Evolutionary conservation across 2,888 invertebrate genomes (phyloP), one percentile per base, ranked within the genome.

Genomic region (Apamea crenata): DNA sequence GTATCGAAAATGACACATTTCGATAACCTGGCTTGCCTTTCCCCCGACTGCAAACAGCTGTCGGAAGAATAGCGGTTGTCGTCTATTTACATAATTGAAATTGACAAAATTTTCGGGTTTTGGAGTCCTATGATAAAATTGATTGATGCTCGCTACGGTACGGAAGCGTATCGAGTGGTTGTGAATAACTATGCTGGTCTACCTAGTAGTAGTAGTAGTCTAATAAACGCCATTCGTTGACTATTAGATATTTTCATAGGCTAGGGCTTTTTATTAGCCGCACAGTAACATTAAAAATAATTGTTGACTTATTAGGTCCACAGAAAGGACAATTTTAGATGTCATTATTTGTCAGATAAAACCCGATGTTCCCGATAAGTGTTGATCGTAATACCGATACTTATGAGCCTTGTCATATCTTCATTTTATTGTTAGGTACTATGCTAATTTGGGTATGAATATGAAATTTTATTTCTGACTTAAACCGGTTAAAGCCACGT

Each of bases 341-440:
- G 40, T 32, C 77, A 83, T 53, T n/a, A n/a, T n/a, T n/a, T 77
- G 59, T 53, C 77, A 77, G 80, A 77, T 80, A 83, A 53, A n/a
- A 32, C 7, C 32, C 32, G 53, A 78, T 47, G 18, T 68, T 47
- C 36, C 21, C 21, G 56, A 68, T 78, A 79, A 65, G 53, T 78
- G 79, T 50, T 79, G 44, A 36, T 47, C 29, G 12, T 78, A 40
- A 40, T 36, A 25, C 8, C 29, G 4, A 53, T 68, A 69, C n/a
- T 81, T 68, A 25, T 78, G 53, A 25, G 44, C 18, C 44, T 44
- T 68, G 53, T 83, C n/a, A 78, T 53, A 78, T 56, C 44, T 36
- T 84, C 80, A 63, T 36, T 59, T 44, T 63, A 63, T 65, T 78
- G 68, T 81, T 78, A 80, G 56, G 56, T 61, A 59, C 56, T 50